Conservation (phyloP, 2,113 vertebrate genomes). For the Synodontis membranacea region DNA sequence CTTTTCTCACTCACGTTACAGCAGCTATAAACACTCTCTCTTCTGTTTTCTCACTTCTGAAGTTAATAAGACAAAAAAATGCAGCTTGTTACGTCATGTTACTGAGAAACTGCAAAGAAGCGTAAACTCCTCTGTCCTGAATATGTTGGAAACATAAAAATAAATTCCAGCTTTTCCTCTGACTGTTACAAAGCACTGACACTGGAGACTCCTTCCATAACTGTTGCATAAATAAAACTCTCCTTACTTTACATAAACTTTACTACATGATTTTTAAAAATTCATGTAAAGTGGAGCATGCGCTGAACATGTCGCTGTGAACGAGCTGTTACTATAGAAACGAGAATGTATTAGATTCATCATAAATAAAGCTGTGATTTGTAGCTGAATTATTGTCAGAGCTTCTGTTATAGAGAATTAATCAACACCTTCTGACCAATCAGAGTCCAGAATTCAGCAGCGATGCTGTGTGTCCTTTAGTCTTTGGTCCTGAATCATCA, state of each 20-base stretch:
- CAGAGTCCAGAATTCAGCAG: neutral
- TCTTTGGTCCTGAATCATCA: neutral
- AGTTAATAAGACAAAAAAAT: neutral
- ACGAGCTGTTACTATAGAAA: neutral
- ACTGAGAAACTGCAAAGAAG: too few relatives aligned
- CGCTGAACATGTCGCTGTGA: neutral
- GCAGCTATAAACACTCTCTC: neutral
- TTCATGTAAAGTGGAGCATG: neutral
- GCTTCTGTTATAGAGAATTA: neutral
- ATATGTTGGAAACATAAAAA: too few relatives aligned
- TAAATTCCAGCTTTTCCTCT: neutral
- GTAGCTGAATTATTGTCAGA: neutral
- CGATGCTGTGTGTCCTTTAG: neutral
- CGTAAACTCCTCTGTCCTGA: too few relatives aligned
- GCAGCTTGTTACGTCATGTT: too few relatives aligned
- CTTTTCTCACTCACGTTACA: neutral
- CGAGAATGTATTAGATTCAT: neutral
- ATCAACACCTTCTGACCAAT: slow-evolving; percentile 2
- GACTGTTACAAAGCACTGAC: neutral
- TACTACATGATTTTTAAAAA: neutral
- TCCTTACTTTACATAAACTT: too few relatives aligned
- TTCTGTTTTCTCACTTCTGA: neutral
- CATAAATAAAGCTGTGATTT: neutral
- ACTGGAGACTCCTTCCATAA: neutral
- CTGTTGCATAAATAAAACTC: too few relatives aligned